Evolutionary conservation across 2,797 vertebrate species (phyloP).

Genomic region (Setipinna tenuifilis): DNA sequence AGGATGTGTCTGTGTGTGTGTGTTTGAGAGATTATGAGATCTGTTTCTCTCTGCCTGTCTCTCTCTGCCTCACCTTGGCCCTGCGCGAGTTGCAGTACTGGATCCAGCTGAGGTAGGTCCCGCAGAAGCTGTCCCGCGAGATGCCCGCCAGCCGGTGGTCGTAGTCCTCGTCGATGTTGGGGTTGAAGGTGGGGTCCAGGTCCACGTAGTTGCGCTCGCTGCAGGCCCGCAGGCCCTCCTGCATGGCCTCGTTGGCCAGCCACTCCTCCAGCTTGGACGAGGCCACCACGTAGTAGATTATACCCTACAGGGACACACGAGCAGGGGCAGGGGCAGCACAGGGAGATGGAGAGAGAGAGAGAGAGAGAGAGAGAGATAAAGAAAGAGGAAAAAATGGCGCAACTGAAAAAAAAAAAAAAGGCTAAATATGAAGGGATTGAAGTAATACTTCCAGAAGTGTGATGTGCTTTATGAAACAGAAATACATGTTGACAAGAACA

Average conservation of each 20-base stretch:
- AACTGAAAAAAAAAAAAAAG: too few species aligned
- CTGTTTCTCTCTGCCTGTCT: too few species aligned
- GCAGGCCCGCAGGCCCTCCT: constrained; percentile 88
- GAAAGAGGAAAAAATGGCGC: too few species aligned
- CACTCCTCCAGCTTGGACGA: constrained; percentile 94
- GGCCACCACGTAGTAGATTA: constrained; percentile 94
- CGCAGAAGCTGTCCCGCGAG: constrained; percentile 96
- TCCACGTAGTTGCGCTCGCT: constrained; percentile 94
- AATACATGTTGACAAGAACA: too few species aligned
- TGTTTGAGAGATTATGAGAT: not conserved
- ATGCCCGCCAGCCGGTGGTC: constrained; percentile 95
- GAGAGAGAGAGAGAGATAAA: not conserved
- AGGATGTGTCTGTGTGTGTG: not conserved
- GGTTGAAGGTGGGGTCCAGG: constrained; percentile 97
- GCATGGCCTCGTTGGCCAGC: constrained; percentile 95
- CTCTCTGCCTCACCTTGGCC: constrained; percentile 91
- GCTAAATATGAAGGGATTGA: too few species aligned
- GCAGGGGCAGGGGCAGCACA: not conserved
- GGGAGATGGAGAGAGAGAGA: not conserved
- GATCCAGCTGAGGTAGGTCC: constrained; percentile 94
- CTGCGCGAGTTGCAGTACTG: constrained; percentile 94
- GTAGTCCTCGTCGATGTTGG: constrained; percentile 98
- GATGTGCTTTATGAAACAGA: too few species aligned
- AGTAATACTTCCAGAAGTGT: too few species aligned
- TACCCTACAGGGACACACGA: constrained; percentile 77